Conservation (phyloP, 2,797 vertebrate species). For the Semotilus atromaculatus region DNA sequence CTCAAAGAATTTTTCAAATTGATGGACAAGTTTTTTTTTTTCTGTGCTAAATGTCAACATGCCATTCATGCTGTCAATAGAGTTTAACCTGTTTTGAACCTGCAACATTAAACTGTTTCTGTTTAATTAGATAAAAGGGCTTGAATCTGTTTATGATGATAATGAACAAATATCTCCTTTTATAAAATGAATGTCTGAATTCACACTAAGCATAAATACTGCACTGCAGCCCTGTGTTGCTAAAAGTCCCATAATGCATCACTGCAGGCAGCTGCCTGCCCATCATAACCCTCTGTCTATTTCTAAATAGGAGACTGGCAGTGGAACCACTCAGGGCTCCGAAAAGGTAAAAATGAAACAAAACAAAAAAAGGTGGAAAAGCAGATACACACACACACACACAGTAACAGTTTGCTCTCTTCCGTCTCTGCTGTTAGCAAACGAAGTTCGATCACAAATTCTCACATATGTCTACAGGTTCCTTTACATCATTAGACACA, state of each 20-base stretch:
- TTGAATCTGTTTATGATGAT: neutral
- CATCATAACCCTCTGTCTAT: slow-evolving; percentile 69
- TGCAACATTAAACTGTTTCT: neutral
- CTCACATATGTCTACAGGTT: neutral
- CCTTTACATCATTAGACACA: neutral
- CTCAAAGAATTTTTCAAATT: neutral
- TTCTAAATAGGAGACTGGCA: slow-evolving; percentile 71
- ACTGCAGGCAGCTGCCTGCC: slow-evolving; percentile 45
- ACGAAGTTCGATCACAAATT: slow-evolving; percentile 5
- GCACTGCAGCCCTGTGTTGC: neutral
- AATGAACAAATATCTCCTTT: neutral
- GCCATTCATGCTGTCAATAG: slow-evolving; percentile 1
- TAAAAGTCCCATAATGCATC: slow-evolving; percentile 37
- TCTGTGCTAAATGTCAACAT: neutral
- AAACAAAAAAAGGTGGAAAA: slow-evolving; percentile 24
- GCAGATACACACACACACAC: slow-evolving; percentile 18
- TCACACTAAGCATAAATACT: neutral
- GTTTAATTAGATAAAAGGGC: neutral
- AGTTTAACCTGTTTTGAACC: slow-evolving; percentile 6
- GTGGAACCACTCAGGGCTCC: slow-evolving; percentile 66
- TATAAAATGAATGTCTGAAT: neutral
- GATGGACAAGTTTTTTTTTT: neutral
- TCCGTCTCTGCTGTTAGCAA: neutral
- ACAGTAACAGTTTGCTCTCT: slow-evolving; percentile 3
- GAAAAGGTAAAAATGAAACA: slow-evolving; percentile 66